Evolutionary conservation across 2,888 invertebrate genomes (phyloP).

Genomic region (Hypolimnas misippus): DNA sequence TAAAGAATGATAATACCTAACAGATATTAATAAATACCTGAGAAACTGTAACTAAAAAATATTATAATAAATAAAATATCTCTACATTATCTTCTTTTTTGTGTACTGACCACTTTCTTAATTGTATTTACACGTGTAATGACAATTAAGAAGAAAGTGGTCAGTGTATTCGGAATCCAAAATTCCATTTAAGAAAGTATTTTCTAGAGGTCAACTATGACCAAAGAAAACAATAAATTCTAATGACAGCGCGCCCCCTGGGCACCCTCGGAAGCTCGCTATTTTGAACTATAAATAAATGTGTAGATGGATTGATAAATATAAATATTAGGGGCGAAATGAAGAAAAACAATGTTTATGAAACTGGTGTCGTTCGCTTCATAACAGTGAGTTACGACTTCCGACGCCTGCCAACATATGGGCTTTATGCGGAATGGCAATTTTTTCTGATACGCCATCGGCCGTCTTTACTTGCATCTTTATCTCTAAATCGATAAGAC

Average conservation of each 20-base stretch:
- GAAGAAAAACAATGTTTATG: constrained; percentile 84
- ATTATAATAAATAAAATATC: too few relatives aligned
- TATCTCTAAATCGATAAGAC: constrained; percentile 30
- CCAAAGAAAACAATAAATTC: constrained; percentile 83
- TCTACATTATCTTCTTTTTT: too few relatives aligned
- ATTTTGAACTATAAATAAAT: constrained; percentile 83
- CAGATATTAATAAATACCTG: too few relatives aligned
- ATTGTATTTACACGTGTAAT: too few relatives aligned
- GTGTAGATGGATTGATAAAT: constrained; percentile 84
- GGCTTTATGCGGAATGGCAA: constrained; percentile 64
- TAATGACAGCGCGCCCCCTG: constrained; percentile 76
- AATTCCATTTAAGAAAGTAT: constrained; percentile 63
- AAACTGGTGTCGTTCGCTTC: constrained; percentile 83
- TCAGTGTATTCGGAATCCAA: constrained; percentile 48
- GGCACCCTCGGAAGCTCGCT: constrained; percentile 81
- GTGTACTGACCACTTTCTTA: too few relatives aligned
- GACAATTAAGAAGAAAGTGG: constrained; percentile 29
- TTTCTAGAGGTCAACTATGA: constrained; percentile 69
- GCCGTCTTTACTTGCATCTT: constrained; percentile 14
- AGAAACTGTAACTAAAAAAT: too few relatives aligned
- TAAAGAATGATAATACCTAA: too few relatives aligned
- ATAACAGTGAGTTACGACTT: constrained; percentile 84
- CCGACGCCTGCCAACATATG: constrained; percentile 80
- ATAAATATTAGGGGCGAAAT: constrained; percentile 84
- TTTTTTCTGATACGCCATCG: constrained; percentile 60